Base-by-base conservation (phyloP, 2,888 invertebrate genomes). In the Brachynemurus nebulosus region DNA sequence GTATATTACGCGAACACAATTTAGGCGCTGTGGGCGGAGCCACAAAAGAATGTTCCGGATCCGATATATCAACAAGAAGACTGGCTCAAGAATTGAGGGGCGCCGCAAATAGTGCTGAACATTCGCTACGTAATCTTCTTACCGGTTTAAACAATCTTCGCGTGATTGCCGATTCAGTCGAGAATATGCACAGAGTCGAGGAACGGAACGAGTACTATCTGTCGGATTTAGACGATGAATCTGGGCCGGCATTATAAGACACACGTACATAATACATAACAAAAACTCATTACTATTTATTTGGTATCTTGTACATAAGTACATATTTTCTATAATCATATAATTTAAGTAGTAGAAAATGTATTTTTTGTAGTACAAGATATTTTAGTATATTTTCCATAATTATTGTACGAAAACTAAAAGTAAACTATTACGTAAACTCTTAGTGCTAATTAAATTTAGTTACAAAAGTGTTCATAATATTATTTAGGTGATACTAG, bases 61-160 rank as follows among this genome's bases (percentile, higher is more conserved):
- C 37, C 25, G 58, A 59, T 45, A 48, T 57, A 35, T 59, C 58
- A 45, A 67, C 68, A 57, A 68, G 70, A 59, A 65, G 68, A 53
- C 59, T 78, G 48, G 76, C 78, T 37, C 65, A 70, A 51, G 78
- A 79, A 56, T 61, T 80, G 50, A 63, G 73, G 50, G 62, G 65
- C 45, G 79, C 79, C 44, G 80, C 79, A 35, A 69, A 70, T 47
- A 71, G 72, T 40, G 80, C 80, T 4, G 79, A 80, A 63, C 67
- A 67, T 52, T 78, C 78, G 44, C 63, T 80, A 37, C 75, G 76
- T 78, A 77, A 57, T 53, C 59, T 80, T 49, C 64, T 80, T 54
- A 68, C 68, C 47, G 80, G 80, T 37, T 78, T 80, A 42, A 76
- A 76, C 53, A 79, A 78, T 61, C 63, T 80, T 47, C 66, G 78